Evolutionary conservation across 1,140 invertebrate genomes (phyloP), one percentile per base, ranked within the genome.

Genomic region (Thereuonema tuberculata): DNA sequence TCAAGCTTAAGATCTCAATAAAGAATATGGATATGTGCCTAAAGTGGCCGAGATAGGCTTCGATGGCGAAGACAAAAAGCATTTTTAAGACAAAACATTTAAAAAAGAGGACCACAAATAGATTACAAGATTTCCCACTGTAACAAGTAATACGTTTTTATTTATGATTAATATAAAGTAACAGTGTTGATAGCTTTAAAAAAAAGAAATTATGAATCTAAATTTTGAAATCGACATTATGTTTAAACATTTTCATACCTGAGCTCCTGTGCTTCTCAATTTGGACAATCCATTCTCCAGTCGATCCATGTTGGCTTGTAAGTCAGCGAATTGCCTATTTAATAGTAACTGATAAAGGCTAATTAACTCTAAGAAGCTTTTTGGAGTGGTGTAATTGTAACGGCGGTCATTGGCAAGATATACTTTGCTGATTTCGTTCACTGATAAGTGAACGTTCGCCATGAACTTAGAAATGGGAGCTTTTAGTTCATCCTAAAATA

Each of bases 381-480:
- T 98, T 1, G 94, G 94, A 9, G 94, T 98, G 0, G 93, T 97
- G 68, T 97, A 97, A 74, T 96, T 97, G 71, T 93, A 95, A 37
- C 93, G 81, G 53, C 89, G 80, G 68, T 97, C 93, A 71, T 90
- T 93, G 54, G 82, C 78, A 46, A 95, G 77, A 71, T 93, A 97
- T 9, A 83, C 74, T 61, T 85, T 84, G 53, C 90, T 94, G 62
- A 87, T 89, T 55, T 85, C 80, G 72, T 95, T 96, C 0, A 97
- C 93, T 58, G 89, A 92, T 9, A 86, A 87, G 69, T 98, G 93
- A 12, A 88, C 90, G 70, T 86, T 92, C 1, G 93, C 86, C 92
- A 97, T 96, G 71, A 96, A 97, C 70, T 84, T 80, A 9, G 91
- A 82, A 57, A 92, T 84, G 0, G 87, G 84, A 69, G 89, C 87